Percentiles rank a stretch among this genome's conserved stretches.
Evolutionary conservation across 92 coral and sea anemone species (phyloP).

Genomic region (Epizoanthus ramosus): DNA sequence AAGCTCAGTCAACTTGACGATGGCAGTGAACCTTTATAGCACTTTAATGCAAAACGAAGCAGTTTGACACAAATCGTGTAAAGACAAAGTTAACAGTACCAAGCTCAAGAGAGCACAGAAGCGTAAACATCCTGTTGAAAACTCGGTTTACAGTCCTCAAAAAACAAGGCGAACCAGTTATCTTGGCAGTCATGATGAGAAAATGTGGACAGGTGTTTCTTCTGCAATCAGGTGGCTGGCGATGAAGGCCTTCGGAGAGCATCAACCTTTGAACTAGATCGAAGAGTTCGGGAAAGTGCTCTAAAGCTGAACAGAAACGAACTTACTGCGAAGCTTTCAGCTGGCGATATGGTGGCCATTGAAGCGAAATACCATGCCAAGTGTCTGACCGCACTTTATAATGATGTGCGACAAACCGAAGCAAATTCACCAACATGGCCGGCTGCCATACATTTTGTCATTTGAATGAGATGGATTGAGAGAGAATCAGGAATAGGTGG

Average conservation of each 20-base stretch:
- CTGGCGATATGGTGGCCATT: slow-evolving; percentile 61
- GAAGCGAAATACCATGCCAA: slow-evolving; percentile 61
- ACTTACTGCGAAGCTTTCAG: slow-evolving; percentile 54
- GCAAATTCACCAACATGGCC: too few relatives aligned
- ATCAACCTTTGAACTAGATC: slow-evolving; percentile 53
- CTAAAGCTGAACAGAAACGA: slow-evolving; percentile 35
- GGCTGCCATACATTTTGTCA: too few relatives aligned
- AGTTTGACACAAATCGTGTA: too few relatives aligned
- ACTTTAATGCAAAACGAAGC: too few relatives aligned
- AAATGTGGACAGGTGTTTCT: slow-evolving; percentile 48
- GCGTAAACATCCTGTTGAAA: slow-evolving; percentile 33
- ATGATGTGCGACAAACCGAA: slow-evolving; percentile 38
- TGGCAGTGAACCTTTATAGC: slow-evolving; percentile 38
- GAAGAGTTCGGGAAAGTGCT: slow-evolving; percentile 57
- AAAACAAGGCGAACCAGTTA: slow-evolving; percentile 39
- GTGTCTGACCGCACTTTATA: slow-evolving; percentile 59
- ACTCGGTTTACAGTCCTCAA: not conserved
- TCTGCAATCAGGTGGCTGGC: slow-evolving; percentile 56
- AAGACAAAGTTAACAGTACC: slow-evolving; percentile 24
- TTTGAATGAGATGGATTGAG: too few relatives aligned
- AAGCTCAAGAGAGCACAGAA: slow-evolving; percentile 43
- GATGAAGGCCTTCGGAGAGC: slow-evolving; percentile 49
- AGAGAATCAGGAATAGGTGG: too few relatives aligned
- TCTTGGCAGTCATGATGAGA: not conserved
- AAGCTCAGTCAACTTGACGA: slow-evolving; percentile 43